Evolutionary conservation across 2,113 vertebrate genomes (phyloP).

Genomic region (Gavia stellata): DNA sequence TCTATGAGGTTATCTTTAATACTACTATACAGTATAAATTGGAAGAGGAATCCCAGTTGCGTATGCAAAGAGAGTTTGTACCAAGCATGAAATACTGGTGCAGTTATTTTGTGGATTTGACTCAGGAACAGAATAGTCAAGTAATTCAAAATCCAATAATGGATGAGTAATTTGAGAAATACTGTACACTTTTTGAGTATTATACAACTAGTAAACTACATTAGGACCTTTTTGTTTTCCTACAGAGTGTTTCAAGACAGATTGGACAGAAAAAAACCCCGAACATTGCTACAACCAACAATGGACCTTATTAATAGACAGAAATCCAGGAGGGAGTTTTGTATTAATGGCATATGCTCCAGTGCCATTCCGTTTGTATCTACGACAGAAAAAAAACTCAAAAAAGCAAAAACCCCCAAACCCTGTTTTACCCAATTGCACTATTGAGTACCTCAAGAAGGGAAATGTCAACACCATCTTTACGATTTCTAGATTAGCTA

Average conservation of each 20-base stretch:
- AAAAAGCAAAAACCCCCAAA: background rate
- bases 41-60: constrained; percentile 66
- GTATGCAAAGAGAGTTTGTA: constrained; percentile 59
- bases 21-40: constrained; percentile 53
- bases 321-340: background rate
- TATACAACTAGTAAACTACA: constrained; percentile 51
- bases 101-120: constrained; percentile 53
- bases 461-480: background rate
- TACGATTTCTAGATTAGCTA: background rate
- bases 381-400: constrained; percentile 18
- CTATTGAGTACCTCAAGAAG: constrained; percentile 75
- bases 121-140: constrained; percentile 71
- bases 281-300: constrained; percentile 34
- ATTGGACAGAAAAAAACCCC: constrained; percentile 28
- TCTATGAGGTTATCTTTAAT: constrained; percentile 51
- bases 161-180: constrained; percentile 56
- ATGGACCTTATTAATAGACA: background rate
- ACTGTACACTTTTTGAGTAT: constrained; percentile 59
- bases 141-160: constrained; percentile 72
- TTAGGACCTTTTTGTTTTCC: constrained; percentile 42
- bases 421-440: constrained; percentile 72
- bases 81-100: constrained; percentile 41
- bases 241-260: constrained; percentile 44
- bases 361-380: constrained; percentile 30
- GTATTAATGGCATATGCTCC: background rate